Conservation (phyloP, 2,113 vertebrate species). For the Phalacrocorax pelagicus region DNA sequence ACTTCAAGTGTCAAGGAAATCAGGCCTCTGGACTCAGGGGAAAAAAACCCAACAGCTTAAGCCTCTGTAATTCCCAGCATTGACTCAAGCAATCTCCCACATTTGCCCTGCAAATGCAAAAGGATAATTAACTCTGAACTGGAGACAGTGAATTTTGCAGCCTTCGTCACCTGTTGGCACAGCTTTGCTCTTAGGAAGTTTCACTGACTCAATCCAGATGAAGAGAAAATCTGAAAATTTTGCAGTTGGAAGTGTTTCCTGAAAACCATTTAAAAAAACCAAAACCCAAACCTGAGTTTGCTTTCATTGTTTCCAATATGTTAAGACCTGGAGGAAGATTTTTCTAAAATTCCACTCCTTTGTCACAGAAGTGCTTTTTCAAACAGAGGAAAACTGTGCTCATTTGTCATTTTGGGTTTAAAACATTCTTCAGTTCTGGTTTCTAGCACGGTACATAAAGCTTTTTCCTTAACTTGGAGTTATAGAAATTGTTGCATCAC, state of each 20-base stretch:
- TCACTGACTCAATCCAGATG: rapidly evolving
- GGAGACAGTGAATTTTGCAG: background rate
- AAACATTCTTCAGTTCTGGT: background rate
- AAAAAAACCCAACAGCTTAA: rapidly evolving
- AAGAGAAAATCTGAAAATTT: background rate
- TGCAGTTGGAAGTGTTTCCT: background rate
- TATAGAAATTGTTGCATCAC: background rate
- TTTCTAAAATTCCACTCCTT: background rate
- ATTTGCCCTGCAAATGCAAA: rapidly evolving
- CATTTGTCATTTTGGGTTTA: background rate
- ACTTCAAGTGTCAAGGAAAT: background rate
- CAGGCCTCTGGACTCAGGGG: rapidly evolving
- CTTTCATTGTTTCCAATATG: background rate
- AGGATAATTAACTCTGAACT: too few relatives aligned
- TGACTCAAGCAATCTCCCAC: rapidly evolving
- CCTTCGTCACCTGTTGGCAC: background rate
- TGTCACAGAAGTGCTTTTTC: background rate
- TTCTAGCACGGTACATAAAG: background rate
- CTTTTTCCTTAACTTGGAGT: background rate
- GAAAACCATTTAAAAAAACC: background rate
- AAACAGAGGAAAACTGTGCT: background rate
- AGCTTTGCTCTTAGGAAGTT: background rate
- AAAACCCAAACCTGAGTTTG: rapidly evolving
- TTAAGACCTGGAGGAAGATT: background rate
- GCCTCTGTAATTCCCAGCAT: rapidly evolving